phyloP scores from a whole-genome alignment of 2,113 vertebrate species.

The Nansenia antarctica region DNA sequence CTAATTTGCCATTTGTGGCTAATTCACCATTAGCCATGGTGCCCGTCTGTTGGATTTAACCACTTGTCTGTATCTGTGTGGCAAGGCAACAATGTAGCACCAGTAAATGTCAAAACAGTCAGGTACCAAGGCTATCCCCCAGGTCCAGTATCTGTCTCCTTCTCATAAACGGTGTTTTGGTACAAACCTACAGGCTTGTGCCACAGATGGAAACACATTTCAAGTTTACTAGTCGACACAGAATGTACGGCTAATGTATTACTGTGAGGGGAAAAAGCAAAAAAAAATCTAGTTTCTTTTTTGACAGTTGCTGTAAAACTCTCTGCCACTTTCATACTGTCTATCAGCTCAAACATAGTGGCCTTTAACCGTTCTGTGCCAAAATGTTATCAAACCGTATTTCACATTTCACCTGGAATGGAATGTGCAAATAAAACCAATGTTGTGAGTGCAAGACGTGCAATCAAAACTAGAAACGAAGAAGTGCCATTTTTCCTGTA shows the following conservation, averaged over 20 bases:
- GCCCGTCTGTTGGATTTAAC: constrained; percentile 35
- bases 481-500: constrained; percentile 68
- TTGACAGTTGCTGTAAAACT: constrained; percentile 23
- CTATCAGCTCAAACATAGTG: constrained; percentile 61
- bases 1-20: constrained; percentile 24
- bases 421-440: constrained; percentile 56
- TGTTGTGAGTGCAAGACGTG: constrained; percentile 62
- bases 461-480: constrained; percentile 53
- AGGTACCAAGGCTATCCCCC: background rate
- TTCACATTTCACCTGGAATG: constrained; percentile 60
- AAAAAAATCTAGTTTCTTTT: constrained; percentile 35
- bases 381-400: constrained; percentile 46
- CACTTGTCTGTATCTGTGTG: background rate
- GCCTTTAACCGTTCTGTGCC: constrained; percentile 78
- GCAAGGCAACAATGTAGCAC: background rate
- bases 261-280: too few species aligned
- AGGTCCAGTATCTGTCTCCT: background rate
- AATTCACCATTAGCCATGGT: constrained; percentile 29
- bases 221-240: constrained; percentile 24
- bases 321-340: constrained; percentile 38
- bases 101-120: background rate
- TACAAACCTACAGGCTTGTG: constrained; percentile 26
- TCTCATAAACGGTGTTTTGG: too few species aligned
- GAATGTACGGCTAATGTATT: constrained; percentile 29
- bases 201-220: constrained; percentile 1